phyloP scores from a whole-genome alignment of 2,113 vertebrate species.

The Amphiprion percula region DNA sequence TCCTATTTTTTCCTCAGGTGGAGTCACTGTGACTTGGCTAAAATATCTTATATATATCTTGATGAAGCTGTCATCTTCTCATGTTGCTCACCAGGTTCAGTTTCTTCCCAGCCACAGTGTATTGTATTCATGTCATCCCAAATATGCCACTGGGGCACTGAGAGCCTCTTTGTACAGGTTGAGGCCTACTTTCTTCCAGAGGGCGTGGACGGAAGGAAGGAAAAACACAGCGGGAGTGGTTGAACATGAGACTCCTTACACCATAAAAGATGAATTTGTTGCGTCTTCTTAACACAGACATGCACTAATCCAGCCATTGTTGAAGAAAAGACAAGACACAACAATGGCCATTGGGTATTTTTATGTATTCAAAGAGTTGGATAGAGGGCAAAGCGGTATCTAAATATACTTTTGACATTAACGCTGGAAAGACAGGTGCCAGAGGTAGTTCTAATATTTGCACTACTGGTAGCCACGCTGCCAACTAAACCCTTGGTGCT shows the following conservation, averaged over 20 bases:
- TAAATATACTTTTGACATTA: not conserved
- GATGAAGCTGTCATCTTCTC: constrained; percentile 49
- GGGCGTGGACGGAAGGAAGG: constrained; percentile 28
- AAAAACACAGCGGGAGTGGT: not conserved
- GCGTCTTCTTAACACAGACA: constrained; percentile 2
- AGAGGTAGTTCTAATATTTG: not conserved
- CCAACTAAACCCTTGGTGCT: too few species aligned
- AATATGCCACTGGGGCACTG: constrained; percentile 54
- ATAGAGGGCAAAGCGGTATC: not conserved
- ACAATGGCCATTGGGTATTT: not conserved
- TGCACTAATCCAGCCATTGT: not conserved
- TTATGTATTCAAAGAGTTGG: not conserved
- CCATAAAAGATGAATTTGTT: not conserved
- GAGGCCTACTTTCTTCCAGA: constrained; percentile 10
- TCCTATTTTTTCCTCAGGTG: constrained; percentile 1
- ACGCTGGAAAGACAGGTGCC: not conserved
- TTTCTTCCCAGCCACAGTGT: constrained; percentile 28
- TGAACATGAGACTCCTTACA: not conserved
- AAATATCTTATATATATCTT: constrained; percentile 54
- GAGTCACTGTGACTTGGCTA: constrained; percentile 17
- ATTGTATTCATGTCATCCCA: constrained; percentile 54
- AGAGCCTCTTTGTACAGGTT: constrained; percentile 44
- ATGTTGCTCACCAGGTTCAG: constrained; percentile 35
- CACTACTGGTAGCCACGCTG: too few species aligned
- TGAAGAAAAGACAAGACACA: not conserved